Conservation (phyloP, 37 sponge, comb jelly and placozoan genomes). For the Axinella damicornis region DNA sequence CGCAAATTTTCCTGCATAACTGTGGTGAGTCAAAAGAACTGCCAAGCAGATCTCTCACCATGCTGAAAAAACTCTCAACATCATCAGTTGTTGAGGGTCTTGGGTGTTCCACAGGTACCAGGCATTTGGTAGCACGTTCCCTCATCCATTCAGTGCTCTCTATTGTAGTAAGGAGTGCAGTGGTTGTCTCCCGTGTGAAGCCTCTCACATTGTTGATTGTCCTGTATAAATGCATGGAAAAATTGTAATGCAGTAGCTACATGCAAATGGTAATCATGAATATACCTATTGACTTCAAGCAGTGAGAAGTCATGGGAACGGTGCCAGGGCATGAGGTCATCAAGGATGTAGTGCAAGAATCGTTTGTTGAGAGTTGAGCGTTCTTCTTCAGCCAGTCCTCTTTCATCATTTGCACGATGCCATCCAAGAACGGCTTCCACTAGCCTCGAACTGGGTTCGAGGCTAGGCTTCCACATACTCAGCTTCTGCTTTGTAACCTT, state of each 20-base stretch:
- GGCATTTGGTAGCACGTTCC: too few species aligned
- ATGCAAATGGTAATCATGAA: background rate
- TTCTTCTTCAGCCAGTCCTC: slow-evolving; percentile 10
- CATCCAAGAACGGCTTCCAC: slow-evolving; percentile 10
- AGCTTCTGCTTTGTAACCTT: slow-evolving; percentile 3
- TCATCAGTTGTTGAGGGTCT: slow-evolving; percentile 7
- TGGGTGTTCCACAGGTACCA: slow-evolving; percentile 6
- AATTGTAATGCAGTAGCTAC: too few species aligned
- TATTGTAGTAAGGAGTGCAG: background rate
- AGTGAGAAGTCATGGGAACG: background rate
- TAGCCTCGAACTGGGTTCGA: too few species aligned
- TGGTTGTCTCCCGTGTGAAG: background rate
- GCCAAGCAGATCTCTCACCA: slow-evolving; percentile 12
- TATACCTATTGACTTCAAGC: slow-evolving; percentile 3
- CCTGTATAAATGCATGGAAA: background rate
- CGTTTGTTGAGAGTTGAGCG: background rate
- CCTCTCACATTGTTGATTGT: background rate
- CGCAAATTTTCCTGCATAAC: background rate
- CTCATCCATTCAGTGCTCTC: background rate
- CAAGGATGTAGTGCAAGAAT: slow-evolving; percentile 11
- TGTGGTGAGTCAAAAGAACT: background rate
- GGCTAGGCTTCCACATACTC: slow-evolving; percentile 38
- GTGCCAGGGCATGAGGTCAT: slow-evolving; percentile 37
- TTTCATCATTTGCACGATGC: slow-evolving; percentile 28
- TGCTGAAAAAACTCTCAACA: slow-evolving; percentile 19